A percentile compares a stretch with the other conserved stretches of the same genome.
Evolutionary conservation across 2,888 invertebrate species (phyloP).

Genomic region (Stenotaenia linearis): DNA sequence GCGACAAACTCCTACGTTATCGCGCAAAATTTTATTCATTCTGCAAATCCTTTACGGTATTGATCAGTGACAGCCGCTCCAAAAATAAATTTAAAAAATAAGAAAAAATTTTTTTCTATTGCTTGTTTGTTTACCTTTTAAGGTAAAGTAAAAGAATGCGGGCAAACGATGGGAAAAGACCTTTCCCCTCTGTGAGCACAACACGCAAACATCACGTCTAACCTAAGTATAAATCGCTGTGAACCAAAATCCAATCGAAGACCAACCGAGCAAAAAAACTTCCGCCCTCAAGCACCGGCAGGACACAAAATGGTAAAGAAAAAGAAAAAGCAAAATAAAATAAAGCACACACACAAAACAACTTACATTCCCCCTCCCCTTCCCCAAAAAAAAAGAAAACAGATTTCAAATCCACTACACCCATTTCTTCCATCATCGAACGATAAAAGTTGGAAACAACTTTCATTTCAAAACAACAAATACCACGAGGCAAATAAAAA

Average conservation of each 20-base stretch:
- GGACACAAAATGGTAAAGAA: background rate
- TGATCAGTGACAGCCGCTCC: background rate
- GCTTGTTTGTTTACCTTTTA: background rate
- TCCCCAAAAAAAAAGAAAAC: background rate
- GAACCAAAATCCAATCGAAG: constrained; percentile 15
- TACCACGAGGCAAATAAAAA: background rate
- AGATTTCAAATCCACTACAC: background rate
- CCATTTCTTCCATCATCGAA: constrained; percentile 1
- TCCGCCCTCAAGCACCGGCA: constrained; percentile 5
- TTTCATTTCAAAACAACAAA: constrained; percentile 11
- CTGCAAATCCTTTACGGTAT: background rate
- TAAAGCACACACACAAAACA: background rate
- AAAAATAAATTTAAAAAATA: background rate
- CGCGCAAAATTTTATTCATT: background rate
- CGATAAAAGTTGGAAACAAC: background rate
- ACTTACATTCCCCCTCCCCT: no score
- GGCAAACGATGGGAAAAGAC: constrained; percentile 13
- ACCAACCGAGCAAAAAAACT: constrained; percentile 12
- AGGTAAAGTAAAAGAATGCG: background rate
- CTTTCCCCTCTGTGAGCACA: constrained; percentile 7
- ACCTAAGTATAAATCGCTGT: constrained; percentile 5
- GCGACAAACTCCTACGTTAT: background rate
- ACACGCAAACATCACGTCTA: constrained; percentile 2
- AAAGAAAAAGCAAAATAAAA: background rate
- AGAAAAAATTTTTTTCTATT: background rate